Evolutionary conservation across 2,888 invertebrate genomes (phyloP).

Genomic region (Pammene fasciana): DNA sequence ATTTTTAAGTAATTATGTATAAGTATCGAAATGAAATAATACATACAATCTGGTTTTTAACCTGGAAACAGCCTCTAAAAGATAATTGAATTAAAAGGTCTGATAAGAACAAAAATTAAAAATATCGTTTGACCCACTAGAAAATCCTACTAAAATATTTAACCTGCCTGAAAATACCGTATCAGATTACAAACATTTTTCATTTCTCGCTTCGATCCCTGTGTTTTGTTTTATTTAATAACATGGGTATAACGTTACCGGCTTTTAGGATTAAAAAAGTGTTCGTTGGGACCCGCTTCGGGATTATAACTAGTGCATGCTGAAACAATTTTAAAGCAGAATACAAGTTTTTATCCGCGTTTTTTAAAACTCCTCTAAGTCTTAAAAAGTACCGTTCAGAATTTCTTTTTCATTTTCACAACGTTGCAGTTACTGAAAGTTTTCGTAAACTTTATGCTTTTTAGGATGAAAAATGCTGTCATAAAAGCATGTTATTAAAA

Average conservation of each 20-base stretch:
- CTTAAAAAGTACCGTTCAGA: constrained; percentile 32
- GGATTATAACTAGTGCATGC: constrained; percentile 66
- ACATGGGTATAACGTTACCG: constrained; percentile 51
- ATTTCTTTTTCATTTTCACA: constrained; percentile 38
- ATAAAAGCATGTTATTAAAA: constrained; percentile 36
- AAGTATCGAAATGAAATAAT: too few relatives aligned
- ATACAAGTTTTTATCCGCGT: constrained; percentile 20
- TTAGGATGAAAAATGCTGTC: constrained; percentile 23
- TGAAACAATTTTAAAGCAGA: constrained; percentile 64
- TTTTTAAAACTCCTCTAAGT: constrained; percentile 32
- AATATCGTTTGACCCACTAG: too few relatives aligned
- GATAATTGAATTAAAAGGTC: too few relatives aligned
- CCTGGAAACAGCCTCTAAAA: too few relatives aligned
- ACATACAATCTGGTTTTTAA: too few relatives aligned
- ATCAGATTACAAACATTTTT: too few relatives aligned
- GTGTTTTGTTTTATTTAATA: background rate
- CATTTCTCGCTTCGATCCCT: too few relatives aligned
- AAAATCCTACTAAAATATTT: too few relatives aligned
- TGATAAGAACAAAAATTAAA: too few relatives aligned
- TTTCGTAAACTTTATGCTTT: constrained; percentile 32
- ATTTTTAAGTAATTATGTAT: too few relatives aligned
- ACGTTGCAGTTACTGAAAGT: constrained; percentile 36
- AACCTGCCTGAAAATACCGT: too few relatives aligned
- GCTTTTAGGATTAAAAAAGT: constrained; percentile 63
- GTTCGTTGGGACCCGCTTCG: constrained; percentile 49